These are phyloP conservation scores for Tylochromis polylepis DNA, from an alignment of 2,113 vertebrate species.

Conservation along the genomic window DNA sequence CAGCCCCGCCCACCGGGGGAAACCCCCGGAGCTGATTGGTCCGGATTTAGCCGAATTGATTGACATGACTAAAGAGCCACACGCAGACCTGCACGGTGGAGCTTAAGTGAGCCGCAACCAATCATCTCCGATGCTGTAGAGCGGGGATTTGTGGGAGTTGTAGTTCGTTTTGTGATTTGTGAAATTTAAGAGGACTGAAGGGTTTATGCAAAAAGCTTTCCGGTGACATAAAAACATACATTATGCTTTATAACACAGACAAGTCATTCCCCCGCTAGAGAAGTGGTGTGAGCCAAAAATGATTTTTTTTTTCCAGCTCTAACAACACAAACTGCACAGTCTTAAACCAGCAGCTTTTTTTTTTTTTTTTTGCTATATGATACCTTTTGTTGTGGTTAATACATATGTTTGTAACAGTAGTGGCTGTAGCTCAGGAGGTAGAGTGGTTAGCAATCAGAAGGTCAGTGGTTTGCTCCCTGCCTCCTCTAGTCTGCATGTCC, in stretches of 20 bases:
- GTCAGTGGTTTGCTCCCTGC: background rate
- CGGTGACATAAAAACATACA: background rate
- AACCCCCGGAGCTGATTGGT: slow-evolving; percentile 25
- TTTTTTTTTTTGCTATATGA: background rate
- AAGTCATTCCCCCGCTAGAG: background rate
- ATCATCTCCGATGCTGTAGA: background rate
- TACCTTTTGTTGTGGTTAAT: background rate
- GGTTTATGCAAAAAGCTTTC: background rate
- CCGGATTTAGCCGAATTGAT: background rate
- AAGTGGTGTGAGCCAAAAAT: background rate
- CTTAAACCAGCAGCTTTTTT: background rate
- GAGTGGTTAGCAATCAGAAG: background rate
- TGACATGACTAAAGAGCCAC: background rate
- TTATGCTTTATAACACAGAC: background rate
- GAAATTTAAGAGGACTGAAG: background rate
- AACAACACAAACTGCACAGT: background rate
- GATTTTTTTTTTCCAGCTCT: background rate
- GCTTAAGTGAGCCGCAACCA: slow-evolving; percentile 14
- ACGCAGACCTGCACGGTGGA: background rate
- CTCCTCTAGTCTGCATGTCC: background rate
- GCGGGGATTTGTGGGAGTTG: slow-evolving; percentile 13
- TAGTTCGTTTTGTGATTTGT: background rate
- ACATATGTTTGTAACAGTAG: background rate
- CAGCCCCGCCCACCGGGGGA: slow-evolving; percentile 33
- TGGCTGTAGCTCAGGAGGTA: background rate